Conservation (phyloP, 2,888 invertebrate genomes). For the Clunio marinus region DNA sequence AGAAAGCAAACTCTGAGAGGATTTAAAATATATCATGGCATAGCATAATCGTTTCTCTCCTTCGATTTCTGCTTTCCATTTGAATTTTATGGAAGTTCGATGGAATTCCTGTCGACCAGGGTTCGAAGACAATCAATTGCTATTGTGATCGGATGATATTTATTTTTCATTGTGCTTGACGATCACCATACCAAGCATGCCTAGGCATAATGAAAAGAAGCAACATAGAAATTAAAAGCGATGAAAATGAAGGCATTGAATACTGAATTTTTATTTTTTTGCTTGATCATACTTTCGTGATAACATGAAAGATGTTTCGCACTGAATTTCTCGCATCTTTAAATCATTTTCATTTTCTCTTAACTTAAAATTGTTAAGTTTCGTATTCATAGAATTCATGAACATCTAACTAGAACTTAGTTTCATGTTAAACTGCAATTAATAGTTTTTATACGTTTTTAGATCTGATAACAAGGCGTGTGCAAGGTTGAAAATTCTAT, state of each 20-base stretch:
- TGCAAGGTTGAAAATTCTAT: too few species aligned
- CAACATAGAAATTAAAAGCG: neutral
- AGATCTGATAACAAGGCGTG: too few species aligned
- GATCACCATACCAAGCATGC: too few species aligned
- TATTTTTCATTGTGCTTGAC: constrained; percentile 7
- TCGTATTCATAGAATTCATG: too few species aligned
- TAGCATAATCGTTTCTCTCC: too few species aligned
- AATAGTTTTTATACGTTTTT: too few species aligned
- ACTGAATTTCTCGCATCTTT: too few species aligned
- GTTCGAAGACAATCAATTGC: neutral
- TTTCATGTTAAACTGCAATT: too few species aligned
- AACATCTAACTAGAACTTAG: too few species aligned
- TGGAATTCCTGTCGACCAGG: neutral
- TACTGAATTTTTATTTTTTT: neutral
- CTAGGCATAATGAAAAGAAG: neutral
- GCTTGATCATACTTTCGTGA: neutral
- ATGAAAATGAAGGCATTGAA: neutral
- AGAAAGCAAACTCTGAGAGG: too few species aligned
- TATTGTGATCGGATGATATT: constrained; percentile 21
- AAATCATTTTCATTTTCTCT: neutral
- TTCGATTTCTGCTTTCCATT: too few species aligned
- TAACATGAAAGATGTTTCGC: neutral
- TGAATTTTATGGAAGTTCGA: neutral
- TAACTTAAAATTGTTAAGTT: neutral
- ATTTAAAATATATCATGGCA: too few species aligned